Evolutionary conservation across 2,888 invertebrate genomes (phyloP), one percentile per base, ranked within the genome.

Genomic region (Phrixothrix hirtus): DNA sequence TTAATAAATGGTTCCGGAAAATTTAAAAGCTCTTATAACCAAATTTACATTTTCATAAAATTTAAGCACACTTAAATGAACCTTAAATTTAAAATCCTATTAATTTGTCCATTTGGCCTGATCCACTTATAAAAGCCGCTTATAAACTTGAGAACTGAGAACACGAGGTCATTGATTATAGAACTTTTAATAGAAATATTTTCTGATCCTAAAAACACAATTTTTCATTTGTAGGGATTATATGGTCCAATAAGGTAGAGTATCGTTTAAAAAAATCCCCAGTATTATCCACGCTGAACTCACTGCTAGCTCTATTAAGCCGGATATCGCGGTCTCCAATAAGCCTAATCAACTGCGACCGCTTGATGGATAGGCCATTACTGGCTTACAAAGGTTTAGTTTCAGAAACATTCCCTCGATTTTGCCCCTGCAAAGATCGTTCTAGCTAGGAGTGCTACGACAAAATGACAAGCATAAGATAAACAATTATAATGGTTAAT

Each of bases 341-440:
- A 46, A 56, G 58, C 59, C 63, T 65, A 64, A 66, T 66, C 66
- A 65, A 62, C 59, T 57, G 57, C 49, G 56, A 56, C 63, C 42
- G 37, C 59, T 63, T 68, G 68, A 68, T 65, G 65, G 68, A 68
- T 68, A 51, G 60, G 53, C 61, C 62, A 54, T 59, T 49, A 52
- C 42, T 21, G 38, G 25, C 32, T 32, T 39, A 47, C 39, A 47
- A 34, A 47, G 47, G 47, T 39, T 47, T 32, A 38, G 38, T 25
- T 17, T 34, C 13, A 10, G 39, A 39, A 39, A 39, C 39, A 39
- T 39, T 39, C 30, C 39, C 38, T 26, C 39, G 30, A 39, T 39
- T 31, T 26, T 21, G n/a, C 34, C 27, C 29, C 17, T 14, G 31
- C 21, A 31, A 16, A 38, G 29, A 16, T 41, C 29, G 9, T 25